Evolutionary conservation across 2,888 invertebrate genomes (phyloP), one percentile per base, ranked within the genome.

Genomic region (Epistrophe eligans): DNA sequence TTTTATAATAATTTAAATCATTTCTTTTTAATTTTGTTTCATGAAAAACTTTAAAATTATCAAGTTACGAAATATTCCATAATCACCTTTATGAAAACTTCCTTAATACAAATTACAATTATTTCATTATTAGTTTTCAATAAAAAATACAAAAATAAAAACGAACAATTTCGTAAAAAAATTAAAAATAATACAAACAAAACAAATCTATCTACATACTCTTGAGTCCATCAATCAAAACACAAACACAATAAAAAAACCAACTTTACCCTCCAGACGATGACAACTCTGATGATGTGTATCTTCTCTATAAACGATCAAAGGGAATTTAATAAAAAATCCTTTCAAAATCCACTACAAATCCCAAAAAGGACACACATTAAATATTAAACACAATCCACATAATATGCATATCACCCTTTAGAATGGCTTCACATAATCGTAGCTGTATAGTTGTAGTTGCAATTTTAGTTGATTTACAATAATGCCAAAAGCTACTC

Each of bases 401-500:
- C 52, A 70, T 55, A 70, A 70, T 58, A 45, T 45, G 28, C 58
- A 72, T 35, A 48, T 72, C 17, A 32, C 58, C 48, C 43, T 43
- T 43, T 8, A 45, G 58, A 58, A 15, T 58, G 32, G 58, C 19
- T 45, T 72, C 70, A 45, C 28, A 55, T 43, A 52, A 19, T 67
- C 35, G 66, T 38, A 64, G 45, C 13, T 24, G 24, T n/a, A n/a
- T n/a, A n/a, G n/a, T 24, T 2, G 38, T 38, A 24, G 15, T 40
- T 2, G 38, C 19, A 24, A 9, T 40, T 7, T 11, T 40, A 13
- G 66, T 66, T 11, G 52, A 43, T 35, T 66, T 10, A 32, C 40
- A 28, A 2, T 13, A 32, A 15, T 52, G 55, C 57, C 50, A 55
- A 43, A n/a, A 80, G 58, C 83, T 88, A 80, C 89, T 95, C 96